phyloP scores from a whole-genome alignment of 2,113 vertebrate species.

The Limnothrissa miodon region DNA sequence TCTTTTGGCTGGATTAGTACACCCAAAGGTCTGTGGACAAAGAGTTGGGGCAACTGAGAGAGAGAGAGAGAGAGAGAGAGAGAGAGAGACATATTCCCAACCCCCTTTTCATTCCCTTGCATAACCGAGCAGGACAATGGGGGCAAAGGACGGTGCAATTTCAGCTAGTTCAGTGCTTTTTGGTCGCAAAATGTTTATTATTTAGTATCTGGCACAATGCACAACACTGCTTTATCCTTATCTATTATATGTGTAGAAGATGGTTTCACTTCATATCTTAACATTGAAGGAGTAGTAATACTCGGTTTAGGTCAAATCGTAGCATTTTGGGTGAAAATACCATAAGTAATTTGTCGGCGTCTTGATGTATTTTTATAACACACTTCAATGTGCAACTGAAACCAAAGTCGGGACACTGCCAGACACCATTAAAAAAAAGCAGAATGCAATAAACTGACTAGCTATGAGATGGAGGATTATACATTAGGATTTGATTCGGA shows the following conservation, averaged over 20 bases:
- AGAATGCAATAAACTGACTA: no score
- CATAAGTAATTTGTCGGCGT: not conserved
- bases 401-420: no score
- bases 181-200: not conserved
- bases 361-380: not conserved
- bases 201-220: not conserved
- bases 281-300: not conserved
- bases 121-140: not conserved
- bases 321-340: not conserved
- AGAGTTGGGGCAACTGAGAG: conserved; percentile 41
- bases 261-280: not conserved
- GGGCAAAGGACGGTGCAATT: not conserved
- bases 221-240: not conserved
- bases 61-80: conserved; percentile 33
- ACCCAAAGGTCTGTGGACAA: conserved; percentile 38
- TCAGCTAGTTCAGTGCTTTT: not conserved
- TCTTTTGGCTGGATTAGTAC: conserved; percentile 21
- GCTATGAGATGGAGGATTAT: no score
- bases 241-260: no score
- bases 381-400: not conserved
- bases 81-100: conserved; percentile 9
- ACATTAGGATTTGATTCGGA: no score
- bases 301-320: not conserved
- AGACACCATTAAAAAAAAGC: no score
- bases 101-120: conserved; percentile 28